Evolutionary conservation across 2,797 vertebrate species (phyloP), one percentile per base, ranked within the genome.

Genomic region (Labroides dimidiatus): DNA sequence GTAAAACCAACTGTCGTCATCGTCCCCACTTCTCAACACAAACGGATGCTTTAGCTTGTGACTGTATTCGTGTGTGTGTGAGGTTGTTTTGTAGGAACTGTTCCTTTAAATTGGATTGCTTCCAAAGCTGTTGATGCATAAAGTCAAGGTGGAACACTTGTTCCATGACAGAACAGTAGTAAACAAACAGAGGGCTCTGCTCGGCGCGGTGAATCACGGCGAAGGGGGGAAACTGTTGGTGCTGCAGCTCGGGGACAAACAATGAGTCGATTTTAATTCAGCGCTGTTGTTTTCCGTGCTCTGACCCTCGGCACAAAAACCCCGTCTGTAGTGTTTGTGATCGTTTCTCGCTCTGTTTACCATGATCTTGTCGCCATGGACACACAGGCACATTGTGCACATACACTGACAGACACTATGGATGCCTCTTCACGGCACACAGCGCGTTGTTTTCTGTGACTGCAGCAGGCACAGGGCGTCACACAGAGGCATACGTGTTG

Each of bases 341-440:
- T 69, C 5, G 4, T 57, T 59, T 57, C 45, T 52, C 43, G 5
- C 30, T 60, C 69, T 44, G 66, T 70, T 75, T 48, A 42, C 48
- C 42, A 4, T 53, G 37, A 78, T 63, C 69, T 72, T 45, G 58
- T 71, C 51, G 4, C 77, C 75, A 65, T 56, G 69, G 69, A 78
- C 54, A 76, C 74, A 37, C 19, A 9, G 47, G 61, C 39, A 66
- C 64, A 68, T 47, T 62, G 39, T 43, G 52, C 64, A 37, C 77
- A 39, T 42, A 24, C 64, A 21, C 58, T 23, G 49, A 53, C 36
- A 6, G 44, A 49, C 47, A 16, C 17, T 19, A 20, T 41, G 39
- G 53, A 78, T 39, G 45, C 54, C 55, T 20, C 45, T 64, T 62
- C 47, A 10, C 42, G 19, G 53, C 15, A 23, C 44, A 36, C 2